A percentile compares a stretch with the other conserved stretches of the same genome.
These are phyloP conservation scores for Branchipolynoe longqiensis DNA, from an alignment of 2,888 invertebrate species.

Conservation along the genomic window DNA sequence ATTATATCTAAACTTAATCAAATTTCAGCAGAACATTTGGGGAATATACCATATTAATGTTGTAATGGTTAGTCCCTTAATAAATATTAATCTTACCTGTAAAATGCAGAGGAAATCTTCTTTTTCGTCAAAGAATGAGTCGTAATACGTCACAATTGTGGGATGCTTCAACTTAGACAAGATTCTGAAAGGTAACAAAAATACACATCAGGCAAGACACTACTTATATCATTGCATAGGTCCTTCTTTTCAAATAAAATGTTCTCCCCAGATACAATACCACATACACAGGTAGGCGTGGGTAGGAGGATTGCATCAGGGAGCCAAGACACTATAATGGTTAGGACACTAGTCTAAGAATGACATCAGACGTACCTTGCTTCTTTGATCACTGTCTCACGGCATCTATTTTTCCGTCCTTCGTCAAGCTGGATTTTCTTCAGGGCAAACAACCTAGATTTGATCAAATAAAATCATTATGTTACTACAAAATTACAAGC, in stretches of 20 bases:
- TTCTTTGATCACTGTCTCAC: conserved; percentile 78
- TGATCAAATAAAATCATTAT: too few relatives aligned
- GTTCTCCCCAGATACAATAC: too few relatives aligned
- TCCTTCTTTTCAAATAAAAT: not conserved
- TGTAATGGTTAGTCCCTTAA: not conserved
- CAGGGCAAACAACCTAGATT: conserved; percentile 77
- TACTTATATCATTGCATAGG: not conserved
- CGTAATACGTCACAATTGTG: conserved; percentile 77
- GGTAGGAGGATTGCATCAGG: too few relatives aligned
- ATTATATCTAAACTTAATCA: too few relatives aligned
- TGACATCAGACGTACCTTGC: conserved; percentile 73
- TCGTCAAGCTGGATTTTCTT: conserved; percentile 80
- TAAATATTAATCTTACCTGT: conserved; percentile 67
- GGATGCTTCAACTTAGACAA: conserved; percentile 77
- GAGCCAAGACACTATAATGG: too few relatives aligned
- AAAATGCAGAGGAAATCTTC: conserved; percentile 74
- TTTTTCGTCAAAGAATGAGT: conserved; percentile 75
- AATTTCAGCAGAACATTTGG: too few relatives aligned
- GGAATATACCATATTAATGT: not conserved
- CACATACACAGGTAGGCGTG: too few relatives aligned
- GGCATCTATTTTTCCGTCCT: conserved; percentile 75
- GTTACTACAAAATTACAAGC: too few relatives aligned
- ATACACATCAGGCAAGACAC: not conserved
- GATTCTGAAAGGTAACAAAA: conserved; percentile 74
- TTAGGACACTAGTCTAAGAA: not conserved